Percentiles rank a stretch among this genome's conserved stretches.
phyloP scores from a whole-genome alignment of 1,140 invertebrate species.

The Neodiprion pinetum region DNA sequence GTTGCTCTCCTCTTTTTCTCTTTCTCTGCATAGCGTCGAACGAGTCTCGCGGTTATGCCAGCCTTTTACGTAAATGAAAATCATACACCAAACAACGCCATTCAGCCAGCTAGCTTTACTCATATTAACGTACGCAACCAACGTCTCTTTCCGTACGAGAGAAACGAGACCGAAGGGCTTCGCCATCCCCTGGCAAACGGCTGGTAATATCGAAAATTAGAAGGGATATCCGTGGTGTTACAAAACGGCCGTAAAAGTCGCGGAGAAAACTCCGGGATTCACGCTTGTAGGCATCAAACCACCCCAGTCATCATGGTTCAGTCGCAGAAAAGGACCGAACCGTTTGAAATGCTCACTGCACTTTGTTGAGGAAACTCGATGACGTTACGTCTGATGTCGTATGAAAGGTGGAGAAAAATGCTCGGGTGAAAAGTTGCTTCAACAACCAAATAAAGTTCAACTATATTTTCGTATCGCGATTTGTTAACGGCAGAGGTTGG shows the following conservation, averaged over 20 bases:
- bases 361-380: too few relatives aligned
- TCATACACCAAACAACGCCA: constrained; percentile 12
- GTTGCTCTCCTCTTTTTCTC: not conserved
- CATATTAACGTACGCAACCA: not conserved
- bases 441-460: too few relatives aligned
- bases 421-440: too few relatives aligned
- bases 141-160: not conserved
- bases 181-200: not conserved
- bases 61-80: constrained; percentile 44
- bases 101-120: not conserved
- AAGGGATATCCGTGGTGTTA: not conserved
- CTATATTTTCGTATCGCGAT: too few relatives aligned
- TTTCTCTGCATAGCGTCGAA: constrained; percentile 17
- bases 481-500: too few relatives aligned
- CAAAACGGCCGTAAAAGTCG: not conserved
- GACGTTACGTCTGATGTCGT: too few relatives aligned
- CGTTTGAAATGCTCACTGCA: too few relatives aligned
- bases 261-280: not conserved
- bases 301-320: too few relatives aligned
- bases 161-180: not conserved
- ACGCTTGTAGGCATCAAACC: too few relatives aligned
- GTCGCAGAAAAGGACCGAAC: too few relatives aligned
- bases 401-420: too few relatives aligned
- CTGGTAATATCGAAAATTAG: constrained; percentile 1
- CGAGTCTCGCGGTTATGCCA: not conserved